Evolutionary conservation across 2,888 invertebrate genomes (phyloP), one percentile per base, ranked within the genome.

Genomic region (Athalia cordata): DNA sequence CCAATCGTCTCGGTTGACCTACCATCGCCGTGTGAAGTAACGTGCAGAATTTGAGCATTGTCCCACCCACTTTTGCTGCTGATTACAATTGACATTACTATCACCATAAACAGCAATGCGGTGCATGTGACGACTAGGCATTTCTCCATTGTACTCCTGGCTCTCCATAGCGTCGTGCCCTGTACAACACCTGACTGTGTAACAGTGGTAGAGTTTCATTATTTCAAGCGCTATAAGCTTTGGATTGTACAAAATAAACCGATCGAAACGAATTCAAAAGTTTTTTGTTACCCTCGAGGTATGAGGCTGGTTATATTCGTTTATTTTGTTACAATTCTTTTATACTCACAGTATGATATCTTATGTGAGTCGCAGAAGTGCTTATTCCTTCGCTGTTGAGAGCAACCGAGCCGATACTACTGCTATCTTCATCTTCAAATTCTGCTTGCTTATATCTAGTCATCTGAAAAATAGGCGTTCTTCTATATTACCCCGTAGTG

Each of bases 381-480:
- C 94, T 93, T 64, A 95, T 94, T 0, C 95, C 95, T 90, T 96
- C 96, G 82, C 89, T 90, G 82, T 95, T 96, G 81, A 96, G 92
- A 84, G 96, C 96, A 52, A 96, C 96, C 74, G 96, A 96, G 83
- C 96, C 96, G 85, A 96, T 93, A 86, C 96, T 96, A 84, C 94
- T 95, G 43, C 93, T 93, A 87, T 96, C 96, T 82, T 96, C 96
- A 86, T 96, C 96, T 89, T 95, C 95, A 86, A 96, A 95, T 85
- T 96, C 96, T 45, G 96, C 95, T 90, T 96, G 96, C 91, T 96
- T 96, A 88, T 96, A 96, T 82, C 95, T 94, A 84, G 96, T 96
- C 96, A 96, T 96, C 96, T 96, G 92, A 4, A 89, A 89, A 76
- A 79, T 61, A 80, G 78, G 0, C 29, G 4, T 29, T n/a, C n/a